Conservation (phyloP, 2,797 vertebrate species). For the Smutsia gigantea region DNA sequence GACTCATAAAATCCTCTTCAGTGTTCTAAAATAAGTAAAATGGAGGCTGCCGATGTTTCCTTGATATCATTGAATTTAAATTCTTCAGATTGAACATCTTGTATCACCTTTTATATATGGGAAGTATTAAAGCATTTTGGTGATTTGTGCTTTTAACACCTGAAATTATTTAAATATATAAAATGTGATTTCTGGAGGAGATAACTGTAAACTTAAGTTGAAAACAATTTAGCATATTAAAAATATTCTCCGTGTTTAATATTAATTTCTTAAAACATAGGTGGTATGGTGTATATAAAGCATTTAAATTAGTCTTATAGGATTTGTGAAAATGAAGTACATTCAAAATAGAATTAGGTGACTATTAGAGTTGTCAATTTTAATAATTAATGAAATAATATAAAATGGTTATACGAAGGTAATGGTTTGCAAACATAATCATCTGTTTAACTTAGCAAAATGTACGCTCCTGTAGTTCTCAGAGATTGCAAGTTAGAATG, state of each 20-base stretch:
- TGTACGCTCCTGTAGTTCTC: slow-evolving; percentile 54
- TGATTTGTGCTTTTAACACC: slow-evolving; percentile 22
- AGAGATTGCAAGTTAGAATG: slow-evolving; percentile 71
- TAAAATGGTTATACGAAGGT: neutral
- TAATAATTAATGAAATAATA: slow-evolving; percentile 78
- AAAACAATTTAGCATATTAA: slow-evolving; percentile 48
- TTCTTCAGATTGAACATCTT: slow-evolving; percentile 52
- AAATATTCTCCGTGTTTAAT: slow-evolving; percentile 12
- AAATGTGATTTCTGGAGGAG: slow-evolving; percentile 54
- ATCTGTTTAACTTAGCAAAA: slow-evolving; percentile 62
- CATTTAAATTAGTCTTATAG: slow-evolving; percentile 42
- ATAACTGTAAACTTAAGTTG: slow-evolving; percentile 51
- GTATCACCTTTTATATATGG: slow-evolving; percentile 1
- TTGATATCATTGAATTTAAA: slow-evolving; percentile 51
- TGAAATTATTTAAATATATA: slow-evolving; percentile 55
- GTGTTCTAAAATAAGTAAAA: slow-evolving; percentile 40
- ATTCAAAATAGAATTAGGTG: slow-evolving; percentile 61
- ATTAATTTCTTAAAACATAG: slow-evolving; percentile 18
- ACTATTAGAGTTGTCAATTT: slow-evolving; percentile 69
- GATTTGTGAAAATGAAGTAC: slow-evolving; percentile 51
- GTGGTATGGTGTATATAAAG: slow-evolving; percentile 35
- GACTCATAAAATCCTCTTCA: slow-evolving; percentile 5
- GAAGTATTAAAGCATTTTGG: slow-evolving; percentile 34
- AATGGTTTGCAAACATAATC: slow-evolving; percentile 78
- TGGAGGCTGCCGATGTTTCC: slow-evolving; percentile 29